Conservation (phyloP, 2,888 invertebrate genomes). For the Catocala fraxini region DNA sequence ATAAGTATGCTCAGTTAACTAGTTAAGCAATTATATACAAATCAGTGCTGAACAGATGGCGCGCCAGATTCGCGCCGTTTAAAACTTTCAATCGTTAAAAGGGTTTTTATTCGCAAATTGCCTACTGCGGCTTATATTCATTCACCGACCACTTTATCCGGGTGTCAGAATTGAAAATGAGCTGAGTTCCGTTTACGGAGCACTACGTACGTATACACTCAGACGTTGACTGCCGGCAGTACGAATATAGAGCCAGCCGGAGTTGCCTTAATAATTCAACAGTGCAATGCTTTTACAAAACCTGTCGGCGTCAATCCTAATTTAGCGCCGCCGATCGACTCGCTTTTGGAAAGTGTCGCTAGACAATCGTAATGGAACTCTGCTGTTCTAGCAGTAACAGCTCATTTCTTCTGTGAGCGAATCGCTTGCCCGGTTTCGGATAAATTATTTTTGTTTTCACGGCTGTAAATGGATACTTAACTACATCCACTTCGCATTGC, state of each 20-base stretch:
- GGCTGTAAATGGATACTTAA: constrained; percentile 27
- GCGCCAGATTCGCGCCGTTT: constrained; percentile 49
- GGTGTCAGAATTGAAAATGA: constrained; percentile 85
- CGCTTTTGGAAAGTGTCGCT: constrained; percentile 84
- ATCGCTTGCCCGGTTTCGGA: constrained; percentile 39
- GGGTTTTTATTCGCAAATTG: constrained; percentile 59
- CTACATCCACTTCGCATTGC: constrained; percentile 1
- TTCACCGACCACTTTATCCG: constrained; percentile 77
- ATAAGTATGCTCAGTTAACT: constrained; percentile 37
- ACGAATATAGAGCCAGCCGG: constrained; percentile 83
- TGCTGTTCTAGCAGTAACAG: constrained; percentile 68
- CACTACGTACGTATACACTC: constrained; percentile 66
- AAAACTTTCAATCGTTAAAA: constrained; percentile 59
- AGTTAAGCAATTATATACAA: constrained; percentile 29
- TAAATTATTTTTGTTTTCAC: constrained; percentile 42
- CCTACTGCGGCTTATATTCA: constrained; percentile 69
- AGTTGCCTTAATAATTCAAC: constrained; percentile 87
- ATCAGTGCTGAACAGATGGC: constrained; percentile 25
- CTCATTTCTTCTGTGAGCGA: constrained; percentile 52
- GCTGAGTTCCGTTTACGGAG: constrained; percentile 75
- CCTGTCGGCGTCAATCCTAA: constrained; percentile 87
- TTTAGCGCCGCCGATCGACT: constrained; percentile 82
- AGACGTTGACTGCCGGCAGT: constrained; percentile 69
- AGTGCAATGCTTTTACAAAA: constrained; percentile 88
- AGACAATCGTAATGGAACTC: constrained; percentile 85